Conservation (phyloP, 2,113 vertebrate species). For the Corythornis madagascariensis region DNA sequence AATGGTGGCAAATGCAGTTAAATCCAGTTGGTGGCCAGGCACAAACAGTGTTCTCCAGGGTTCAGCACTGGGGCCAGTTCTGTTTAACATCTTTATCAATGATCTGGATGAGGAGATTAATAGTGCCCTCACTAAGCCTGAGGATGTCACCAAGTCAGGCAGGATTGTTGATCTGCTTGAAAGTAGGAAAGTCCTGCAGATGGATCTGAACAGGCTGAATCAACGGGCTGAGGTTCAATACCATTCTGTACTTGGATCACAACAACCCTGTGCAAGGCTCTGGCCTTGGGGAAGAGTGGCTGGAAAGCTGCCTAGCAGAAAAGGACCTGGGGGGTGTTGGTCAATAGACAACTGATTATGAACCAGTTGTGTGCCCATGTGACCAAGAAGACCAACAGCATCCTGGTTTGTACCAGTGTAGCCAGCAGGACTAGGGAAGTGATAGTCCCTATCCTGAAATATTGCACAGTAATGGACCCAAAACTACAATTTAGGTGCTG, state of each 20-base stretch:
- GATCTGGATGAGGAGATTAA: background rate
- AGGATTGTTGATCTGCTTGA: background rate
- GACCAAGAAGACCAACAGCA: background rate
- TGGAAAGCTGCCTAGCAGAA: background rate
- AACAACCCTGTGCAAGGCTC: background rate
- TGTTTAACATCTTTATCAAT: background rate
- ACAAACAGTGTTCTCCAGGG: background rate
- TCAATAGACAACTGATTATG: background rate
- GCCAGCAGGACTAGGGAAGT: background rate
- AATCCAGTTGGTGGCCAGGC: background rate
- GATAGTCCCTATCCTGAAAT: background rate
- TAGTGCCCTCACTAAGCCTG: background rate
- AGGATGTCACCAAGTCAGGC: rapidly evolving
- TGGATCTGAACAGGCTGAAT: background rate
- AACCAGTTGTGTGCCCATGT: background rate
- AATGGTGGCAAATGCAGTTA: rapidly evolving
- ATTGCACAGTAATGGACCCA: background rate
- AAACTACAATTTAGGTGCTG: background rate
- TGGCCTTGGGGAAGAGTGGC: background rate
- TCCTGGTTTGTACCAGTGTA: background rate
- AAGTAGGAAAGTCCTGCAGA: background rate
- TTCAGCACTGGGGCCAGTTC: background rate
- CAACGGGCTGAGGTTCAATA: background rate
- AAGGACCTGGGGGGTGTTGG: background rate
- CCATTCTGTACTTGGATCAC: background rate